Conservation (phyloP, 2,888 invertebrate species). For the Sisyra terminalis region DNA sequence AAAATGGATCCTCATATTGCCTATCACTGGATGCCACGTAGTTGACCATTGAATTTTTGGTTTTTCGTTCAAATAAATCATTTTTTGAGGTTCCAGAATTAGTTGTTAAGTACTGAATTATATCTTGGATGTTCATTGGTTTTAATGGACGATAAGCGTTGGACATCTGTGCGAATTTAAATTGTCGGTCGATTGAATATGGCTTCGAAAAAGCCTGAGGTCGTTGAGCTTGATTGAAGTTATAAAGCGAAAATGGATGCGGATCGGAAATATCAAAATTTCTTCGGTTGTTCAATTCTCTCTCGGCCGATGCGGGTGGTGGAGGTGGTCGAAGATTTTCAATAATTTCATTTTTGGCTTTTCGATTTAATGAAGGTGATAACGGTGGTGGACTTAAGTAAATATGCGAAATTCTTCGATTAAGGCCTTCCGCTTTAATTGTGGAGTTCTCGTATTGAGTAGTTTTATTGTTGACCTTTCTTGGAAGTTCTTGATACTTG, state of each 20-base stretch:
- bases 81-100: neutral
- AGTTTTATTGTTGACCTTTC: no score
- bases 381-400: no score
- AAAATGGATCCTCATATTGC: slow-evolving; percentile 39
- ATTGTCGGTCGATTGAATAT: neutral
- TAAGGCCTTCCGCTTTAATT: no score
- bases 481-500: no score
- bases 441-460: no score
- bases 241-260: slow-evolving; percentile 4
- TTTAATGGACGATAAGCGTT: slow-evolving; percentile 1
- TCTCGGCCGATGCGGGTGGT: neutral
- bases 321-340: neutral
- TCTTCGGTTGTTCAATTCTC: neutral
- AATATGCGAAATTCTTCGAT: no score
- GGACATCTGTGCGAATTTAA: slow-evolving; percentile 4
- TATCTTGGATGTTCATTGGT: slow-evolving; percentile 7
- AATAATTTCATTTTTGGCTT: no score
- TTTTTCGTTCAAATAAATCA: neutral
- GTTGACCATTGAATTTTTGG: neutral
- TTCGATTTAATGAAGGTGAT: no score
- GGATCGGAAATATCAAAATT: neutral
- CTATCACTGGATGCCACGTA: neutral
- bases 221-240: neutral
- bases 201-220: slow-evolving; percentile 5
- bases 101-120: slow-evolving; percentile 5